Base-by-base conservation (phyloP, 1,140 invertebrate species). In the Heliconius nattereri region DNA sequence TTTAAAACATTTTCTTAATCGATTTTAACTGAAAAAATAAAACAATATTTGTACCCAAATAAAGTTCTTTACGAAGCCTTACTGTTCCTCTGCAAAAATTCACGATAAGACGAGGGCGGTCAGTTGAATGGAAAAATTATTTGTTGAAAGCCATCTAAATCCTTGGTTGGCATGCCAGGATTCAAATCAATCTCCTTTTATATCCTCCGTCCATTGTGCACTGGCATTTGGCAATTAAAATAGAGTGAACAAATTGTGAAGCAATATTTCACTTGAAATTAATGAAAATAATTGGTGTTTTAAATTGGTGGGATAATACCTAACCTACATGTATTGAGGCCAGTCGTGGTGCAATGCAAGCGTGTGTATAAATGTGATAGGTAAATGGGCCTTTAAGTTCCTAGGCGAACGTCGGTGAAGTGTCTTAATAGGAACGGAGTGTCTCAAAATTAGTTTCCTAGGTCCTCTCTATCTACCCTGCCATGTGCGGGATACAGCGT, bases 121-220 rank as follows among this genome's bases (percentile, higher is more conserved):
- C 16, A 66, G 60, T 66, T 66, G 60, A 66, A 66, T 66, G 9
- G 60, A 66, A 29, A 45, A 66, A 66, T 29, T 23, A 66, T 66
- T 66, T 23, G 23, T 3, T 66, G 23, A 66, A 66, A 66, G 60
- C 60, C 23, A 66, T 66, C 60, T 66, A 29, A 52, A 66, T 45
- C 73, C 26, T 73, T 70, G 71, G 75, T 45, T 23, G 52, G 71
- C 70, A 76, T 76, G 79, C 71, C 71, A 66, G 70, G 52, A 73
- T 79, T 78, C 52, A 66, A 75, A 80, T 73, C 35, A 76, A 80
- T 80, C 71, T 76, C 72, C 75, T 70, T 80, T 76, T 76, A 76
- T 80, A 57, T 76, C 75, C 40, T 37, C 35, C 20, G 26, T 29
- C 72, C 32, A 79, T 75, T 75, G 72, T 66, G 49, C 20, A 19